A percentile compares a stretch with the other conserved stretches of the same genome.
These are phyloP conservation scores for Callimorpha dominula DNA, from an alignment of 2,888 invertebrate species.

Conservation along the genomic window DNA sequence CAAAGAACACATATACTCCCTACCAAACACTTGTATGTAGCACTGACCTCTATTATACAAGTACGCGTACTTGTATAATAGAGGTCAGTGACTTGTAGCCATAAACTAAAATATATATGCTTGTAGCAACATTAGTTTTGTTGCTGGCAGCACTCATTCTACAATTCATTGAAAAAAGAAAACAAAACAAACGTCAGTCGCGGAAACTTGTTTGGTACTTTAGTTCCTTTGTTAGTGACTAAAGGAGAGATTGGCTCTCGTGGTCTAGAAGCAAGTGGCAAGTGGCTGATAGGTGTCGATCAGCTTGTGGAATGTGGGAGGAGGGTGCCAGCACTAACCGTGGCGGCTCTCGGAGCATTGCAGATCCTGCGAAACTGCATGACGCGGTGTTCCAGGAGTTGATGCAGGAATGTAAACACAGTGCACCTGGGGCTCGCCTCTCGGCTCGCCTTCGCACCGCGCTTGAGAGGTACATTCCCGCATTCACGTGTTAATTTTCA, in stretches of 20 bases:
- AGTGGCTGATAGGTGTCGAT: conserved; percentile 18
- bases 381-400: conserved; percentile 86
- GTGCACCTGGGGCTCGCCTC: conserved; percentile 90
- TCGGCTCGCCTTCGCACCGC: conserved; percentile 72
- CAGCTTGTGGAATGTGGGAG: conserved; percentile 49
- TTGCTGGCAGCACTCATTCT: not conserved
- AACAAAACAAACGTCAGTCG: conserved; percentile 39
- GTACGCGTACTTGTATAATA: too few relatives aligned
- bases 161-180: conserved; percentile 24
- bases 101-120: too few relatives aligned
- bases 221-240: conserved; percentile 20
- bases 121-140: too few relatives aligned
- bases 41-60: too few relatives aligned
- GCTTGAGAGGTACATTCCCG: conserved; percentile 71
- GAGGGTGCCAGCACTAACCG: conserved; percentile 39
- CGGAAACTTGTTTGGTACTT: not conserved
- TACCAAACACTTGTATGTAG: too few relatives aligned
- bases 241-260: conserved; percentile 25
- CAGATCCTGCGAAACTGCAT: conserved; percentile 50
- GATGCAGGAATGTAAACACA: conserved; percentile 89
- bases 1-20: too few relatives aligned
- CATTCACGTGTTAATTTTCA: not conserved
- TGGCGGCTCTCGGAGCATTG: conserved; percentile 27
- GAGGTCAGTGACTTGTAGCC: too few relatives aligned
- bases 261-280: conserved; percentile 12